phyloP scores from a whole-genome alignment of 92 coral and sea anemone genomes.

The Meandrina meandrites region DNA sequence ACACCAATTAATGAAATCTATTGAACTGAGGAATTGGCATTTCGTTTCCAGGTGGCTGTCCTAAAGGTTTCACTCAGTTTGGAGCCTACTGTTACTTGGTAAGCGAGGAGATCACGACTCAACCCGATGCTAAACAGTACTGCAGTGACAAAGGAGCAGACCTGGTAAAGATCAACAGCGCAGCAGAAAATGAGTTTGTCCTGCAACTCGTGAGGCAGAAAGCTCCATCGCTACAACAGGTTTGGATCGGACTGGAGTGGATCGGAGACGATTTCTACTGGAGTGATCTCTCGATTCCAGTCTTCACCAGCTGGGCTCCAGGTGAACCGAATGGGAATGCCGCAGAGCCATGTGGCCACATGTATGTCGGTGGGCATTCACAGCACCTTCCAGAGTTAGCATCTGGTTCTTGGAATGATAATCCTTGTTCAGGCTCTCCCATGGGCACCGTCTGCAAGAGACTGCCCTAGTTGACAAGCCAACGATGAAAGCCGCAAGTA shows the following conservation, averaged over 20 bases:
- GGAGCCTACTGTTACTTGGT: not conserved
- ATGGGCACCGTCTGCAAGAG: no score
- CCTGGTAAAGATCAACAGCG: conserved; percentile 1
- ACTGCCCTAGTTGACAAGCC: not conserved
- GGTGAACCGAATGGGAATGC: not conserved
- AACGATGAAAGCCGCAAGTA: not conserved
- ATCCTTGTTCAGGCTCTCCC: not conserved
- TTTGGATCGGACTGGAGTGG: not conserved
- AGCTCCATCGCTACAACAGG: not conserved
- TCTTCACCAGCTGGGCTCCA: not conserved
- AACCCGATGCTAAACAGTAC: not conserved
- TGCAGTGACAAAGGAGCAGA: not conserved
- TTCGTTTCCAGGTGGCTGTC: not conserved
- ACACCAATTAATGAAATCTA: no score
- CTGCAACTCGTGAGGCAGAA: not conserved
- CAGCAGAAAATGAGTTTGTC: conserved; percentile 2
- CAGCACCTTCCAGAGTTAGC: not conserved
- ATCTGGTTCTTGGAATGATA: conserved; percentile 2
- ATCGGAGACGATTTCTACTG: not conserved
- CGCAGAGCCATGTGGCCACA: not conserved
- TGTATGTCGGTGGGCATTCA: no score
- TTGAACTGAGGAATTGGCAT: no score
- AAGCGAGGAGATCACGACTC: not conserved
- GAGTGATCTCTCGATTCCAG: not conserved
- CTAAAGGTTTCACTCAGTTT: not conserved